Base-by-base conservation (phyloP, 2,113 vertebrate genomes). In the Paratilapia polleni region DNA sequence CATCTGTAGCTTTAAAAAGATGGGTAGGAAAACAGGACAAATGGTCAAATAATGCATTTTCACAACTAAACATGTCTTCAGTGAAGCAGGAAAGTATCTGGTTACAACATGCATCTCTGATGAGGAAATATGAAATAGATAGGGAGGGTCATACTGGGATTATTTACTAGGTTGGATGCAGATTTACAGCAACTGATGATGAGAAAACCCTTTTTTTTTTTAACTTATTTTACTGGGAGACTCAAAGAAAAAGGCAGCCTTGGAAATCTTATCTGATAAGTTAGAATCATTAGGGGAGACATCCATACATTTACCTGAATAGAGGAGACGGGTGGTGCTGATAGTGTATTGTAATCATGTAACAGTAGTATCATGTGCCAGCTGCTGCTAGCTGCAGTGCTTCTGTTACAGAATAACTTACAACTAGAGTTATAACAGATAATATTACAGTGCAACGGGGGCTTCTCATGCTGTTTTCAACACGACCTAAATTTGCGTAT, bases 381-480 rank as follows among this genome's bases (percentile, higher is more conserved):
- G 79, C 26, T 83, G 34, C 73, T 54, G 80, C 59, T 63, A 59
- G 78, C 78, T 75, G 82, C 58, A 68, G 59, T 68, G 73, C n/a
- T 68, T 64, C 52, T 60, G 78, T 76, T 61, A 60, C 26, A 77
- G 64, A 85, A 78, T 2, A 61, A 81, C 36, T 63, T 47, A 61
- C 19, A 83, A 78, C 61, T 74, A 47, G 54, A 49, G 70, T 61
- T 22, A 15, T 43, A 60, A 81, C 73, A 70, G 74, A 52, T 80
- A 78, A 73, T 43, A 20, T 84, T 34, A 86, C 24, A 63, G 77
- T 36, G 47, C 49, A 66, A 80, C 66, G n/a, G 59, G 59, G 20
- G 2, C 63, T 60, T 74, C 75, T 70, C 1, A 7, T 17, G 61
- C 76, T 7, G 26, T 6, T 82, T 74, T 57, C 20, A 38, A 24